Base-by-base conservation (phyloP, 1,140 invertebrate species). In the Drosophila kohkoa region DNA sequence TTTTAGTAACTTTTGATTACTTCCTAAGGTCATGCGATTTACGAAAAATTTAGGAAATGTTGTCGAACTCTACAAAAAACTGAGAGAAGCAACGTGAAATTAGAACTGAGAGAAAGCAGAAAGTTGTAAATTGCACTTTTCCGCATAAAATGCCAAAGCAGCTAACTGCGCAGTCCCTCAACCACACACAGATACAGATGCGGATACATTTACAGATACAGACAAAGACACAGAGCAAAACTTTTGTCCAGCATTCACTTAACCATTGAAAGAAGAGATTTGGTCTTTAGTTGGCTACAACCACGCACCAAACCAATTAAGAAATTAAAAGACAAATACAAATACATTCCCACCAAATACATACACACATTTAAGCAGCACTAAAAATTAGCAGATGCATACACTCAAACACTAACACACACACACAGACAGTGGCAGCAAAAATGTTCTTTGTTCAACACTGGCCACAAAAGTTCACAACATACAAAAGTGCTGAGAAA, bases 271-370 rank as follows among this genome's bases (percentile, higher is more conserved):
- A 57, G 45, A 43, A 59, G 46, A 64, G 55, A 67, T 59, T 66
- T 65, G 54, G 51, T 48, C 59, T 63, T 63, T 49, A 48, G 54
- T 57, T 71, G 28, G 62, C 55, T 59, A 41, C 41, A 41, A 55
- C 63, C 68, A 78, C 59, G 75, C 81, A 74, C 51, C 75, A 63
- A 85, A 79, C 85, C 81, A 89, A 89, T 89, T 89, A 89, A 89
- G 86, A 89, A 89, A 89, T 89, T 89, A 85, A 81, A 89, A 79
- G 86, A 77, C 81, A 89, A 81, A 89, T 89, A 89, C 81, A 83
- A 67, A 65, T 67, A 76, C 75, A 86, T 69, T 51, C 45, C 10
- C 48, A 15, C 41, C 54, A 55, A 25, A 62, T 15, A 70, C 38
- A 55, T 30, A 52, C 45, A 65, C 41, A 57, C 38, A 65, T 55